phyloP scores from a whole-genome alignment of 2,113 vertebrate genomes.

The Plecturocebus donacophilus region DNA sequence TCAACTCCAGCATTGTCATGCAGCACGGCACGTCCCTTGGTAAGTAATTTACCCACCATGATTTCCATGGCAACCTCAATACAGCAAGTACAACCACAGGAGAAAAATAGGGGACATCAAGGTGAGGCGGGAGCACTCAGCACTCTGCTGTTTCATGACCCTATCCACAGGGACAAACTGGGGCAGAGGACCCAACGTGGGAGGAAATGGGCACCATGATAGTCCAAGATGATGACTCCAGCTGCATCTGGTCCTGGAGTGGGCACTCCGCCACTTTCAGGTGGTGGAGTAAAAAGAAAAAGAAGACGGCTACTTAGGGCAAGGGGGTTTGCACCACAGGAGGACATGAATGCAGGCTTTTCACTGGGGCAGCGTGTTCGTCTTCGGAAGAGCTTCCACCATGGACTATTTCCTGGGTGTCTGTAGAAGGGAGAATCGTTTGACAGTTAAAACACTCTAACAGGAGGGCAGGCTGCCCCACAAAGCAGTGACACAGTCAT shows the following conservation, averaged over 20 bases:
- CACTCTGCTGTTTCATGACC: not conserved
- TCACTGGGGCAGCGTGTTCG: not conserved
- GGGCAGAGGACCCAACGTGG: not conserved
- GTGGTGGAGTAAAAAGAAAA: not conserved
- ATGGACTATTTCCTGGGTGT: not conserved
- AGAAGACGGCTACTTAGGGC: not conserved
- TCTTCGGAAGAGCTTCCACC: not conserved
- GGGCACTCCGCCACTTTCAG: not conserved
- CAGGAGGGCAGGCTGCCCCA: not conserved
- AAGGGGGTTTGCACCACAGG: not conserved
- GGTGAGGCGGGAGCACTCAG: not conserved
- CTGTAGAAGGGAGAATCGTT: not conserved
- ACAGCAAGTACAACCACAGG: not conserved
- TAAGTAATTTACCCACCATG: slow-evolving; percentile 78
- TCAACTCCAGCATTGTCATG: slow-evolving; percentile 89
- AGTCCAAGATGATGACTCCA: not conserved
- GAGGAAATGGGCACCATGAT: not conserved
- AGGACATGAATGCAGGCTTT: not conserved
- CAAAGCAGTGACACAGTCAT: not conserved
- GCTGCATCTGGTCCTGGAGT: not conserved
- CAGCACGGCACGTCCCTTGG: slow-evolving; percentile 92
- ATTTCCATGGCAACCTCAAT: not conserved
- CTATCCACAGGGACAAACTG: not conserved
- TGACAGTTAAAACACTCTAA: not conserved
- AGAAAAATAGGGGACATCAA: not conserved